Conservation (phyloP, 1,140 invertebrate species). For the Trichonephila inaurata region DNA sequence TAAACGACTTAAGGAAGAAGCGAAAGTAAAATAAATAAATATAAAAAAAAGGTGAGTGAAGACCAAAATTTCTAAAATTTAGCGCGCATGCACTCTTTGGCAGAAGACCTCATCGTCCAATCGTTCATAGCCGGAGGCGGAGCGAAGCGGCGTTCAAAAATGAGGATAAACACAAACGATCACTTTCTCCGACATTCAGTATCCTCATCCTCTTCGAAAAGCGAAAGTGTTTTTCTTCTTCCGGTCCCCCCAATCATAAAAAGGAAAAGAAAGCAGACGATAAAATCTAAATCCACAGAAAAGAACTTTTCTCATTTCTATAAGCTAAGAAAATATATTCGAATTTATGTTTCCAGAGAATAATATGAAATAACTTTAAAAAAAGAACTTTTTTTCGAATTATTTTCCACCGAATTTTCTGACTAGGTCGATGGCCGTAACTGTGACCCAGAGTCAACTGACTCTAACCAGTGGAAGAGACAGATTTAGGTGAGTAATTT, state of each 20-base stretch:
- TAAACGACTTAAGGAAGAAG: neutral
- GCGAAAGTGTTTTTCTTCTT: slow-evolving; percentile 57
- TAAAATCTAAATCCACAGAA: neutral
- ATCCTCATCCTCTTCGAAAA: slow-evolving; percentile 70
- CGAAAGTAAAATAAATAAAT: slow-evolving; percentile 1
- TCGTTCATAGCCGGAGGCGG: slow-evolving; percentile 68
- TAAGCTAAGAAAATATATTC: neutral
- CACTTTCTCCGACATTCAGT: slow-evolving; percentile 75
- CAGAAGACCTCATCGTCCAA: slow-evolving; percentile 62
- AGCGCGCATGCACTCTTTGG: slow-evolving; percentile 68
- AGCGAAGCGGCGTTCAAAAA: slow-evolving; percentile 57
- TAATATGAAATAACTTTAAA: slow-evolving; percentile 27
- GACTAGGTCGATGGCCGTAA: slow-evolving; percentile 70
- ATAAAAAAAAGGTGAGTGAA: neutral
- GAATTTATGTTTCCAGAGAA: neutral
- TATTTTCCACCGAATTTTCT: slow-evolving; percentile 15
- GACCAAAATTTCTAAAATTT: slow-evolving; percentile 53
- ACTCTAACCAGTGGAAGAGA: slow-evolving; percentile 76
- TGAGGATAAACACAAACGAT: slow-evolving; percentile 70
- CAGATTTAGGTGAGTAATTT: slow-evolving; percentile 72
- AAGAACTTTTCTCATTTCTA: neutral
- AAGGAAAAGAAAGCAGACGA: neutral
- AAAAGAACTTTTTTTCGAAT: neutral
- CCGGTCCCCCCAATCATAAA: neutral
- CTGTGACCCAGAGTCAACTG: slow-evolving; percentile 75